A percentile compares a stretch with the other conserved stretches of the same genome.
Conservation (phyloP, 1,140 invertebrate species). For the Drosophila tsacasi region DNA sequence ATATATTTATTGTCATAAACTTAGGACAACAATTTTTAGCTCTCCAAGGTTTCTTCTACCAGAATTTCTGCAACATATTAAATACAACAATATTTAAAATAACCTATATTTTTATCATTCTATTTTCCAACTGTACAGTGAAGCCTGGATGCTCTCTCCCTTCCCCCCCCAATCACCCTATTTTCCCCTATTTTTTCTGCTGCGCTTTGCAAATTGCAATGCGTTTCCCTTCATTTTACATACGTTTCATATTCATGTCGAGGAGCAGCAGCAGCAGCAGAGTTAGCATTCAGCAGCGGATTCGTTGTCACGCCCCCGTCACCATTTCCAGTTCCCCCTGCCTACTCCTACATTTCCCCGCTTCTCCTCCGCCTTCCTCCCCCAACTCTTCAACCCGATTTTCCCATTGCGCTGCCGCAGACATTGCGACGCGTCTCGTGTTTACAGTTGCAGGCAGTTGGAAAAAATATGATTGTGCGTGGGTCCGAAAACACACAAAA, state of each 20-base stretch:
- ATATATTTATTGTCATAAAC: no score
- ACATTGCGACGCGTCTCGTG: slow-evolving; percentile 73
- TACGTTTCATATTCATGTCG: slow-evolving; percentile 80
- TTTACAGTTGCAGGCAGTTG: slow-evolving; percentile 68
- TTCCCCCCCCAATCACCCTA: neutral
- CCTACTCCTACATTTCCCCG: neutral
- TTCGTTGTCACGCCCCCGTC: slow-evolving; percentile 62
- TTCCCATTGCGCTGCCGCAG: slow-evolving; percentile 54
- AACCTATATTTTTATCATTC: neutral
- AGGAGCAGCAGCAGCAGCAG: slow-evolving; percentile 30
- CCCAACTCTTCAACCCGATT: slow-evolving; percentile 6
- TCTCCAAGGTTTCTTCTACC: neutral
- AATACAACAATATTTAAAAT: neutral
- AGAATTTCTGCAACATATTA: neutral
- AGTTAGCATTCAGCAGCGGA: slow-evolving; percentile 42
- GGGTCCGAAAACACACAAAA: slow-evolving; percentile 20
- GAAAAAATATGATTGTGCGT: slow-evolving; percentile 64
- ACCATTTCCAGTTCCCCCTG: slow-evolving; percentile 12
- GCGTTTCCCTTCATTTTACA: slow-evolving; percentile 78
- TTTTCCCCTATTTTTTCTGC: slow-evolving; percentile 28
- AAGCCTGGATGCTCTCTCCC: slow-evolving; percentile 1
- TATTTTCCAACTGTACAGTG: slow-evolving; percentile 3
- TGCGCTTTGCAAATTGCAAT: slow-evolving; percentile 59
- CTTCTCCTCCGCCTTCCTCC: slow-evolving; percentile 1
- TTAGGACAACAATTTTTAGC: no score